These are phyloP conservation scores for Scophthalmus maximus DNA, from an alignment of 2,113 vertebrate species.

Conservation along the genomic window DNA sequence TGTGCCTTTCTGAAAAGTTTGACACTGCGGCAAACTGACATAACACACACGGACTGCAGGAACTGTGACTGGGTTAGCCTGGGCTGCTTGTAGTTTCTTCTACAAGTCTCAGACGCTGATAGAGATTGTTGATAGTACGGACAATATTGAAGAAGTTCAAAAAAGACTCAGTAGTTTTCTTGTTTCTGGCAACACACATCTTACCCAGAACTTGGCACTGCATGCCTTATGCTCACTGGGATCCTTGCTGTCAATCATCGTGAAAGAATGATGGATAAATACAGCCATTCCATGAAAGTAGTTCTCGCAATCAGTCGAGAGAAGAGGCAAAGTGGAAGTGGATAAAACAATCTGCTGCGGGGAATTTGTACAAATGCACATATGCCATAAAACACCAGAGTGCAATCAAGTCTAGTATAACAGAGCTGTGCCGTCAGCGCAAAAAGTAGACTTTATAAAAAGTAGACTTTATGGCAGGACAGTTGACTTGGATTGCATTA, in stretches of 20 bases:
- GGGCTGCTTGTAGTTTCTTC: neutral
- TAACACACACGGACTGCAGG: neutral
- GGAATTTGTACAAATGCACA: too few species aligned
- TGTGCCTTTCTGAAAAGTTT: neutral
- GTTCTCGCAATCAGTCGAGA: neutral
- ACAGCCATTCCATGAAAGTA: neutral
- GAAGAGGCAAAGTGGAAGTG: neutral
- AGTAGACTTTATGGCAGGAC: neutral
- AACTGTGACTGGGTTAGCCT: neutral
- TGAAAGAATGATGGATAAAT: constrained; percentile 3
- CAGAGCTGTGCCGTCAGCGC: neutral
- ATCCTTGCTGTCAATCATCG: constrained; percentile 4
- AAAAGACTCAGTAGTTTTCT: neutral
- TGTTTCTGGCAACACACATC: neutral
- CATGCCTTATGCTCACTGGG: neutral
- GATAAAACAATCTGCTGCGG: too few species aligned
- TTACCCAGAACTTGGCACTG: neutral
- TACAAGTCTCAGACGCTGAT: neutral
- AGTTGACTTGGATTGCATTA: neutral
- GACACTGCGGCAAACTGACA: neutral
- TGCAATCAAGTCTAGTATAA: neutral
- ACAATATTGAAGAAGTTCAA: neutral
- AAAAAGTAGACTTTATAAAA: neutral
- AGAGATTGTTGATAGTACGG: neutral
- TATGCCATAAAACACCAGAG: neutral